Evolutionary conservation across 2,113 vertebrate genomes (phyloP).

Genomic region (Psittacula cyanocephala): DNA sequence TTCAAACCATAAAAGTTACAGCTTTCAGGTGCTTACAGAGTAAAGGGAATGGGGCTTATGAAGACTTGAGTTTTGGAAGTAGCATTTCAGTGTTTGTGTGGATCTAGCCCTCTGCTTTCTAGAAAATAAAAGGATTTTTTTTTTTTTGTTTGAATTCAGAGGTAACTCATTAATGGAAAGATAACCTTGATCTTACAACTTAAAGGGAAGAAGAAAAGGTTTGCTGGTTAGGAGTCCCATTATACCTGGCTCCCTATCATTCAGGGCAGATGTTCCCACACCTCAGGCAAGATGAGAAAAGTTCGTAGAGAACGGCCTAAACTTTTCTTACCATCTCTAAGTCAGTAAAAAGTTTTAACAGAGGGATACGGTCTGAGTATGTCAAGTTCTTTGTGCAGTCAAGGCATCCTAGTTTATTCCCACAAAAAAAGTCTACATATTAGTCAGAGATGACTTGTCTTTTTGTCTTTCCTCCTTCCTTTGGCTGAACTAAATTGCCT

Average conservation of each 20-base stretch:
- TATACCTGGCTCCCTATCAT: background rate
- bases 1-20: background rate
- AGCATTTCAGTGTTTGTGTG: background rate
- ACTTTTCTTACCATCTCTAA: background rate
- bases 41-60: background rate
- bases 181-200: background rate
- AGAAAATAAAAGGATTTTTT: background rate
- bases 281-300: background rate
- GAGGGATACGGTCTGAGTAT: background rate
- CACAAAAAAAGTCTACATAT: background rate
- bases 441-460: background rate
- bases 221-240: background rate
- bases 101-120: background rate
- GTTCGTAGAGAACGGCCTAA: background rate
- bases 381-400: background rate
- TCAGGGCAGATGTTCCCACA: background rate
- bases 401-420: background rate
- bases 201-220: background rate
- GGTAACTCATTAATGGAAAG: background rate
- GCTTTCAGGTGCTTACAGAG: background rate
- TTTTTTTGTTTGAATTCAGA: background rate
- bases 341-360: background rate
- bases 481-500: background rate
- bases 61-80: background rate
- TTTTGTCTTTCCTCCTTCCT: background rate